Conservation (phyloP, 2,888 invertebrate genomes). For the Caenorhabditis auriculariae region DNA sequence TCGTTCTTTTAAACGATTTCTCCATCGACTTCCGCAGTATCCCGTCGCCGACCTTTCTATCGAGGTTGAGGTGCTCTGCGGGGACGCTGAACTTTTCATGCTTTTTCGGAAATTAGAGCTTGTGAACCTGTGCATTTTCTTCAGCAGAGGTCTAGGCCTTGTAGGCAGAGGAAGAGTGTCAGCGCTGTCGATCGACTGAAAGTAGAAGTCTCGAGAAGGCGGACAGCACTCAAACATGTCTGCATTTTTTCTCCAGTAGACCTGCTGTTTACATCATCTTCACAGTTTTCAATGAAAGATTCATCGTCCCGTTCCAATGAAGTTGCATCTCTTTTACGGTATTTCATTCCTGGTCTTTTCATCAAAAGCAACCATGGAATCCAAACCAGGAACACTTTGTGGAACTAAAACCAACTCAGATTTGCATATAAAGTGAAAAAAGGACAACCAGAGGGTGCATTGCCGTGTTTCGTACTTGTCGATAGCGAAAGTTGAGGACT, state of each 20-base stretch:
- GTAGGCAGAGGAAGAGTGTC: slow-evolving; percentile 26
- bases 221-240: slow-evolving; percentile 31
- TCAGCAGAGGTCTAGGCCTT: slow-evolving; percentile 34
- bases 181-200: slow-evolving; percentile 31
- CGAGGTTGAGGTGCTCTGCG: slow-evolving; percentile 39
- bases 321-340: slow-evolving; percentile 25
- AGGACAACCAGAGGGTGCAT: slow-evolving; percentile 32
- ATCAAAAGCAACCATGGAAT: slow-evolving; percentile 55
- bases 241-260: too few relatives aligned
- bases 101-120: neutral
- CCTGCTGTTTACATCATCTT: slow-evolving; percentile 18
- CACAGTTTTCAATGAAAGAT: slow-evolving; percentile 30
- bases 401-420: slow-evolving; percentile 29
- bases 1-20: slow-evolving; percentile 23
- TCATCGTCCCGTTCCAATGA: slow-evolving; percentile 25
- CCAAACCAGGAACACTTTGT: slow-evolving; percentile 49
- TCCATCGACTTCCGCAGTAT: slow-evolving; percentile 36
- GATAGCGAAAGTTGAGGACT: slow-evolving; percentile 50
- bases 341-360: slow-evolving; percentile 44
- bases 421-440: neutral
- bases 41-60: slow-evolving; percentile 53
- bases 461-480: slow-evolving; percentile 46
- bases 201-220: slow-evolving; percentile 13
- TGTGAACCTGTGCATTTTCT: slow-evolving; percentile 37
- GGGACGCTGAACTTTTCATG: slow-evolving; percentile 32